Evolutionary conservation across 2,113 vertebrate species (phyloP), one percentile per base, ranked within the genome.

Genomic region (Dipodomys ordii): DNA sequence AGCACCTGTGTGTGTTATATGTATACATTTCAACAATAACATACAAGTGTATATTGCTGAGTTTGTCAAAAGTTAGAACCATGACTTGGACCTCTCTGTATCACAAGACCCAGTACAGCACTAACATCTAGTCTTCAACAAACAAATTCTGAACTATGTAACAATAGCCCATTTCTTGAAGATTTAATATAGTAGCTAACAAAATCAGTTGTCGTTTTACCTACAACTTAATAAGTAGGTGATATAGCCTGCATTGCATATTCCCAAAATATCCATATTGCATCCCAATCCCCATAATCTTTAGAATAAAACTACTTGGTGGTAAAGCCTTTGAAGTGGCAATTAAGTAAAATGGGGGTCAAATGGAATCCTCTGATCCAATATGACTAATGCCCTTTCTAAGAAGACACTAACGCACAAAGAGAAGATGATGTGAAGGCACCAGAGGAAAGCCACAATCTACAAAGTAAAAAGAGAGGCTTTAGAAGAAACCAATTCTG

Each of bases 181-280:
- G n/a, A n/a, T 22, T 60, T 68, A 53, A 16, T 44, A 64, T 62
- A 25, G n/a, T 73, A 44, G 6, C 57, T 35, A 79, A 20, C 82
- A 92, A 79, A 87, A 83, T 60, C 69, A 19, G 57, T 27, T 65
- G 39, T 91, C 49, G 77, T 64, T 71, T 87, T 80, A 82, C 9
- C 60, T 76, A n/a, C 73, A 90, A 64, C 13, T 67, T 72, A 82
- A 32, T 44, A 65, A 28, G 2, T 23, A 62, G 22, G 78, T 8
- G 73, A 73, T 49, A 44, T 27, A 30, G 32, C n/a, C 28, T 78
- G 10, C 72, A 67, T 11, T 67, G 28, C 62, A 15, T 19, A 23
- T 19, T 22, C 5, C 19, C 4, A n/a, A 62, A 84, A 83, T 68
- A 62, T 30, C 32, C 53, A 72, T 23, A 4, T 53, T 83, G 2